These are phyloP conservation scores for Drosophila affinis DNA, from an alignment of 2,888 invertebrate species.

Conservation along the genomic window DNA sequence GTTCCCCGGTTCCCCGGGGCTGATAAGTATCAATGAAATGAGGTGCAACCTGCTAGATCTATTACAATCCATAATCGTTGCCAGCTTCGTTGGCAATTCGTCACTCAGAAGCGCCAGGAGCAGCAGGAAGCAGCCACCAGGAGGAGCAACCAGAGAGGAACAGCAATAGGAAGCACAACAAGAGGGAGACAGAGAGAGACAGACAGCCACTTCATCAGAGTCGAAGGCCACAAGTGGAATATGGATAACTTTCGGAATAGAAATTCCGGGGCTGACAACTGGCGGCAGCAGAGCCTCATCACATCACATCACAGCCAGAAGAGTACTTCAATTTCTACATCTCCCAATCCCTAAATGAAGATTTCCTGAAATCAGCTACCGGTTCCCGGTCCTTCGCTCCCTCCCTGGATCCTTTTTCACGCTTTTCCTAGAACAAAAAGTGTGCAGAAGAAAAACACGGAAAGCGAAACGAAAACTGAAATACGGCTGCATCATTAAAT, in stretches of 20 bases:
- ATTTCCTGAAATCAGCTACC: constrained; percentile 68
- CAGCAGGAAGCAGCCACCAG: too few species aligned
- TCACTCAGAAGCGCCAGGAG: constrained; percentile 48
- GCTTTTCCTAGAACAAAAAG: constrained; percentile 68
- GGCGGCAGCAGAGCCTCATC: constrained; percentile 26
- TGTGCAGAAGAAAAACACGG: constrained; percentile 36
- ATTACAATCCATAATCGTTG: constrained; percentile 77
- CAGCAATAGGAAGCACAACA: neutral
- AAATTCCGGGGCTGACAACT: constrained; percentile 67
- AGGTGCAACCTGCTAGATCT: constrained; percentile 60
- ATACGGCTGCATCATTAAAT: constrained; percentile 85
- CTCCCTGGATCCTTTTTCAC: constrained; percentile 18
- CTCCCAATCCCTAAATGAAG: constrained; percentile 48
- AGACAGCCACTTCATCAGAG: constrained; percentile 28
- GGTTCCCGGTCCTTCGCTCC: constrained; percentile 15
- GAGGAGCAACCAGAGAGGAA: neutral
- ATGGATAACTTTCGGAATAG: constrained; percentile 76
- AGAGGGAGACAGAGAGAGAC: neutral
- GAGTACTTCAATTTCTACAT: constrained; percentile 44
- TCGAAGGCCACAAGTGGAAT: constrained; percentile 41
- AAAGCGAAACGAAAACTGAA: constrained; percentile 83
- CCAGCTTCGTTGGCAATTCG: constrained; percentile 66
- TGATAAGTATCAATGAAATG: constrained; percentile 55
- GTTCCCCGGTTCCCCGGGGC: constrained; percentile 1
- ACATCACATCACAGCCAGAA: constrained; percentile 12